Conservation (phyloP, 2,888 invertebrate species). For the Agrenia bidenticulata region DNA sequence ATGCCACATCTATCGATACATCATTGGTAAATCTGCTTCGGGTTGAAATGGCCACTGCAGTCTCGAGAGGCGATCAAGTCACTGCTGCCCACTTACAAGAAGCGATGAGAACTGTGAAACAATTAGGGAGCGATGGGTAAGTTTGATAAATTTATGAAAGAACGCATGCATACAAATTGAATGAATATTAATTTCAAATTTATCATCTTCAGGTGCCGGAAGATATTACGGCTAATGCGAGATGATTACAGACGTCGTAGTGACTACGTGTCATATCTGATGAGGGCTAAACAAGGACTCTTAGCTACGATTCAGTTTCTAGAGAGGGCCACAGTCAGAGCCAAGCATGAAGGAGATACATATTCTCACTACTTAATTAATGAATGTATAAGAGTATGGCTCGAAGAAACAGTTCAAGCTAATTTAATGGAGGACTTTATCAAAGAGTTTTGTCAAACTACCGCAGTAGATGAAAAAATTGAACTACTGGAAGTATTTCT, state of each 20-base stretch:
- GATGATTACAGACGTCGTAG: slow-evolving; percentile 75
- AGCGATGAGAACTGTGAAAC: slow-evolving; percentile 73
- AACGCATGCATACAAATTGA: not conserved
- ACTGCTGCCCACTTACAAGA: slow-evolving; percentile 79
- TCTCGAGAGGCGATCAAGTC: slow-evolving; percentile 74
- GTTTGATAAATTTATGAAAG: slow-evolving; percentile 10
- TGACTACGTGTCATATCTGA: slow-evolving; percentile 79
- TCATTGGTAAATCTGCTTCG: slow-evolving; percentile 67
- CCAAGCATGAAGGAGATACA: slow-evolving; percentile 69
- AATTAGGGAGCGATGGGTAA: slow-evolving; percentile 67
- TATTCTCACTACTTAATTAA: slow-evolving; percentile 72
- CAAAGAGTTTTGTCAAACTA: slow-evolving; percentile 74
- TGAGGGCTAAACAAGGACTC: slow-evolving; percentile 75
- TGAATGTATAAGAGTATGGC: slow-evolving; percentile 75
- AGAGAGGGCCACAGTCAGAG: slow-evolving; percentile 62
- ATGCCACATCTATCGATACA: slow-evolving; percentile 36
- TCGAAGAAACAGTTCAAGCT: slow-evolving; percentile 70
- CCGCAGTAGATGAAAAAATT: slow-evolving; percentile 86
- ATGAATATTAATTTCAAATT: not conserved
- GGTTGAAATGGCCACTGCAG: slow-evolving; percentile 77
- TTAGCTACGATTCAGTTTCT: slow-evolving; percentile 62
- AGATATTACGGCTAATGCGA: slow-evolving; percentile 70
- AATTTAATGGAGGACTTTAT: slow-evolving; percentile 72
- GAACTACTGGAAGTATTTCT: slow-evolving; percentile 83
- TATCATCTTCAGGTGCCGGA: slow-evolving; percentile 63